Evolutionary conservation across 2,888 invertebrate species (phyloP).

Genomic region (Chalcis sispes): DNA sequence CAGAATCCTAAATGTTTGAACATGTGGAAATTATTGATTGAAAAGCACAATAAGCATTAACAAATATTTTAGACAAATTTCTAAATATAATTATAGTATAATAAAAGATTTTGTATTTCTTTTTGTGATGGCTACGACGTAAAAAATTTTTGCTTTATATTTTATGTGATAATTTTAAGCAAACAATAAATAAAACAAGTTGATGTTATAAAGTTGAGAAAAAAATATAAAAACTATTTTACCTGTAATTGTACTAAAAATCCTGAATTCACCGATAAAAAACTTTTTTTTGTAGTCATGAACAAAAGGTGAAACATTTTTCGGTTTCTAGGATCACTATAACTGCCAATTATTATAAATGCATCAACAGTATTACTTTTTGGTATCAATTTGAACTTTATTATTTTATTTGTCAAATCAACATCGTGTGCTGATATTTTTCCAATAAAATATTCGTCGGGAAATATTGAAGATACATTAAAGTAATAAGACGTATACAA

Average conservation of each 20-base stretch:
- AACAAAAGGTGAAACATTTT: slow-evolving; percentile 3
- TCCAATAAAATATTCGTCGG: not conserved
- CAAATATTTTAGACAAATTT: too few species aligned
- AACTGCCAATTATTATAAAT: not conserved
- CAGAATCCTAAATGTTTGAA: too few species aligned
- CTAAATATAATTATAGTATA: too few species aligned
- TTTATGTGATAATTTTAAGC: too few species aligned
- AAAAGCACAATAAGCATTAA: too few species aligned
- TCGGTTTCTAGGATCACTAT: not conserved
- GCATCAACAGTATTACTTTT: not conserved
- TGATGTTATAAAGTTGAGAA: too few species aligned
- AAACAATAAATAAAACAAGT: too few species aligned
- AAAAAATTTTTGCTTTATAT: too few species aligned
- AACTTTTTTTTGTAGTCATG: not conserved
- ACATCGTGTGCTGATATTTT: slow-evolving; percentile 6
- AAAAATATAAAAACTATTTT: too few species aligned
- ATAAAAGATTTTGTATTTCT: too few species aligned
- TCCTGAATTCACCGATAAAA: not conserved
- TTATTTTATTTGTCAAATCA: not conserved
- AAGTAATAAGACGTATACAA: not conserved
- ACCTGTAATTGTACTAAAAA: not conserved
- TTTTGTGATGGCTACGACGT: too few species aligned
- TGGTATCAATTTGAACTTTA: not conserved
- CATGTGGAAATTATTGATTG: too few species aligned
- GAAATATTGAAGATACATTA: not conserved